Evolutionary conservation across 2,113 vertebrate species (phyloP).

Genomic region (Pholis gunnellus): DNA sequence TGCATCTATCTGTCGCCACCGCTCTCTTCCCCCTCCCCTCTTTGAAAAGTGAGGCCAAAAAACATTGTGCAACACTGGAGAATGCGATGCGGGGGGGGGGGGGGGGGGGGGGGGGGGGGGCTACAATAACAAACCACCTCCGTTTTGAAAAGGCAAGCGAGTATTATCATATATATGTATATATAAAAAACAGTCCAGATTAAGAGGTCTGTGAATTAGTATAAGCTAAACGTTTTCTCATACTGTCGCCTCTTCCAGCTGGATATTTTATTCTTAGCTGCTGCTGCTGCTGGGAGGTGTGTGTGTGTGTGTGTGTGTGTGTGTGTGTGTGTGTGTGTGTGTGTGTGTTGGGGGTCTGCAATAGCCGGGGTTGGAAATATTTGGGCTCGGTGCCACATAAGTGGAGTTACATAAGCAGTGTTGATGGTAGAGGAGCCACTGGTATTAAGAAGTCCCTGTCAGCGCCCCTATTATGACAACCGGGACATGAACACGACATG

Average conservation of each 20-base stretch:
- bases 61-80: slow-evolving; percentile 43
- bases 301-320: slow-evolving; percentile 9
- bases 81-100: slow-evolving; percentile 23
- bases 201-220: slow-evolving; percentile 20
- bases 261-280: slow-evolving; percentile 74
- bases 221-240: slow-evolving; percentile 12
- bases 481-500: slow-evolving; percentile 40
- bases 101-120: slow-evolving; percentile 16
- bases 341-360: slow-evolving; percentile 39
- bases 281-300: slow-evolving; percentile 50
- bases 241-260: slow-evolving; percentile 25
- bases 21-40: background rate
- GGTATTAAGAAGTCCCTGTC: slow-evolving; percentile 66
- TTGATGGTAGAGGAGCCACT: slow-evolving; percentile 65
- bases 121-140: slow-evolving; percentile 47
- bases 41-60: slow-evolving; percentile 27
- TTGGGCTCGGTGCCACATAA: slow-evolving; percentile 64
- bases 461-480: slow-evolving; percentile 74
- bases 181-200: slow-evolving; percentile 30
- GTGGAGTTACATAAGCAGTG: slow-evolving; percentile 75
- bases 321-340: background rate
- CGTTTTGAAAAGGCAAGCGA: slow-evolving; percentile 32
- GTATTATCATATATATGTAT: slow-evolving; percentile 3
- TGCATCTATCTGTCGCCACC: background rate
- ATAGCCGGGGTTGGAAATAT: slow-evolving; percentile 54